Percentiles rank a stretch among this genome's conserved stretches.
Conservation (phyloP, 2,113 vertebrate species). For the Tetrao urogallus region DNA sequence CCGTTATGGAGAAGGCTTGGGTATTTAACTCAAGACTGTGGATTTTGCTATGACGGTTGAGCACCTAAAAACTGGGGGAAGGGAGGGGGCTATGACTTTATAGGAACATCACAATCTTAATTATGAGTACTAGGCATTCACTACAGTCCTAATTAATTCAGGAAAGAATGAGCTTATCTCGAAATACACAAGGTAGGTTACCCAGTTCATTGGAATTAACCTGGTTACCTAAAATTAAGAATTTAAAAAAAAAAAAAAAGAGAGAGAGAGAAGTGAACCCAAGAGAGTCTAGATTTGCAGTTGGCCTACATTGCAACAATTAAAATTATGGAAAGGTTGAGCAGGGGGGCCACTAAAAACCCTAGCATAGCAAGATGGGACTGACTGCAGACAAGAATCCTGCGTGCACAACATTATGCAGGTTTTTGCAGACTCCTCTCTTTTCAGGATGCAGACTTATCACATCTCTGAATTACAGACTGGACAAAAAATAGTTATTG, state of each 20-base stretch:
- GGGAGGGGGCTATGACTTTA: background rate
- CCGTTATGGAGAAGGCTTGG: background rate
- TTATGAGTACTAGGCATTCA: background rate
- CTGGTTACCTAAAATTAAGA: conserved; percentile 9
- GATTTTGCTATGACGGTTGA: background rate
- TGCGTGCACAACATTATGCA: background rate
- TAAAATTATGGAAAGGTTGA: background rate
- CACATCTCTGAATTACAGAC: background rate
- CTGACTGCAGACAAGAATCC: background rate
- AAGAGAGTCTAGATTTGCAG: background rate
- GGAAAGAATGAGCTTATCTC: background rate
- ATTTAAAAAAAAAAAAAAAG: background rate
- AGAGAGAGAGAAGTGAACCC: background rate
- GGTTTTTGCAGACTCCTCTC: background rate
- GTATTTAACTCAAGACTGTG: background rate
- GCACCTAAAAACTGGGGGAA: background rate
- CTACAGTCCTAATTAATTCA: conserved; percentile 6
- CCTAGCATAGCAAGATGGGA: background rate
- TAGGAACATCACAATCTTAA: background rate
- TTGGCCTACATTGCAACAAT: background rate
- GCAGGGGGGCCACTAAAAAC: background rate
- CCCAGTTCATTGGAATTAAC: background rate
- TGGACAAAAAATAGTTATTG: background rate
- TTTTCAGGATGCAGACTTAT: background rate
- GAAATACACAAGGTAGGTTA: background rate